Conservation (phyloP, 2,888 invertebrate species). For the Temnothorax rugatulus region DNA sequence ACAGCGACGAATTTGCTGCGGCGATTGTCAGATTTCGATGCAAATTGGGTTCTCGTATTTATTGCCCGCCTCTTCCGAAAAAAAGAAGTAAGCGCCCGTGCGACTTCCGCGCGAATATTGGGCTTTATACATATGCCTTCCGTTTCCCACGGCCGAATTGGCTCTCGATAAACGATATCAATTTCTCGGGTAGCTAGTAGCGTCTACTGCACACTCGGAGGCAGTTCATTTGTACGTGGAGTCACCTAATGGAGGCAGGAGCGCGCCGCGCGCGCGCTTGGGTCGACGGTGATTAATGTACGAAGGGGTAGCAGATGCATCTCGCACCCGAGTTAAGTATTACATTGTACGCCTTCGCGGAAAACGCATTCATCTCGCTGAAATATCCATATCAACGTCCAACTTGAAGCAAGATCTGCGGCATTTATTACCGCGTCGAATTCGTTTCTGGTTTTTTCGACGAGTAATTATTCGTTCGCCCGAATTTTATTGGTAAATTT, state of each 20-base stretch:
- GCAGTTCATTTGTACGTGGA: constrained; percentile 40
- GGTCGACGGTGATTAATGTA: constrained; percentile 46
- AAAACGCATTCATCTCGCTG: constrained; percentile 25
- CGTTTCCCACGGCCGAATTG: constrained; percentile 11
- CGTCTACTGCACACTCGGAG: constrained; percentile 4
- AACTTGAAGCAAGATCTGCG: constrained; percentile 2
- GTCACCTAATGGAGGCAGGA: constrained; percentile 28
- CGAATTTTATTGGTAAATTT: neutral
- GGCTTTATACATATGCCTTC: neutral
- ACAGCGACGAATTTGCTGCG: neutral
- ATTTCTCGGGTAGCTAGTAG: constrained; percentile 34
- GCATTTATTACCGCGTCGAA: neutral
- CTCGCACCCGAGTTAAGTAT: constrained; percentile 40
- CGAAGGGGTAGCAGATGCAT: constrained; percentile 39
- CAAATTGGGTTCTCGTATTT: constrained; percentile 1
- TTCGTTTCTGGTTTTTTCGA: neutral
- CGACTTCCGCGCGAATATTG: constrained; percentile 8
- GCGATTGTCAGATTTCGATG: neutral
- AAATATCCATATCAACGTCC: constrained; percentile 11
- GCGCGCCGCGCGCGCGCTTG: neutral
- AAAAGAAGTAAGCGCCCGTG: neutral
- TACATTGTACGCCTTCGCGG: constrained; percentile 38
- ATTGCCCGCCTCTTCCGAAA: neutral
- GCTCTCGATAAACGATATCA: constrained; percentile 32
- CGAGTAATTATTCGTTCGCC: neutral